Percentiles rank a stretch among this genome's conserved stretches.
These are phyloP conservation scores for Serrognathus titanus DNA, from an alignment of 2,888 invertebrate genomes.

Conservation along the genomic window DNA sequence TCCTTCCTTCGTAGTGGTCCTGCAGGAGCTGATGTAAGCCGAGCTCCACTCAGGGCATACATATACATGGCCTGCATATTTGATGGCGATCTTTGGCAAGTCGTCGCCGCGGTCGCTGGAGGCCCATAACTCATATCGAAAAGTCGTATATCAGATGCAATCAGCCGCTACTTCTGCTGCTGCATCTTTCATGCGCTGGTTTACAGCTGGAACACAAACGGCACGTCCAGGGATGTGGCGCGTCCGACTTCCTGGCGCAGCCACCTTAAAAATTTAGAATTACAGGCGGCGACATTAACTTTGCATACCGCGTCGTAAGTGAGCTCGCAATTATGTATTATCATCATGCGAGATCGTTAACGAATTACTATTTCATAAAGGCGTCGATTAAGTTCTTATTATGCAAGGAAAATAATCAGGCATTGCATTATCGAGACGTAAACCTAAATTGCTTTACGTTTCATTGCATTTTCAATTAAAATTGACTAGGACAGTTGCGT, in stretches of 20 bases:
- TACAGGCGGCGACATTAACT: too few species aligned
- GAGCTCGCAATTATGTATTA: too few species aligned
- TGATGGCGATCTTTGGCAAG: slow-evolving; percentile 48
- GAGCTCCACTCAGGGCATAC: slow-evolving; percentile 7
- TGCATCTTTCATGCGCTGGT: slow-evolving; percentile 33
- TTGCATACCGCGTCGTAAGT: too few species aligned
- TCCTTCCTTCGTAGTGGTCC: not conserved
- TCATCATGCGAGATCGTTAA: too few species aligned
- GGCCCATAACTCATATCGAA: slow-evolving; percentile 50
- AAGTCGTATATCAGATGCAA: slow-evolving; percentile 47
- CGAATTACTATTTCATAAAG: too few species aligned
- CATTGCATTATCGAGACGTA: too few species aligned
- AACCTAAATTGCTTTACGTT: too few species aligned
- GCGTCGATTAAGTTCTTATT: too few species aligned
- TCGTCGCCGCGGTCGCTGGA: slow-evolving; percentile 45
- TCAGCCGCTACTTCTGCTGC: slow-evolving; percentile 35
- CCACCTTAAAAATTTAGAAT: too few species aligned
- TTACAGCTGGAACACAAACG: slow-evolving; percentile 2
- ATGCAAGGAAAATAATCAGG: too few species aligned
- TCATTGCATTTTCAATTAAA: too few species aligned
- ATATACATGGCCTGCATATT: slow-evolving; percentile 40
- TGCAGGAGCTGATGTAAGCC: not conserved
- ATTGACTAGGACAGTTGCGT: too few species aligned
- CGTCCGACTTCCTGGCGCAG: not conserved
- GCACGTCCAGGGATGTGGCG: not conserved